Conservation (phyloP, 2,888 invertebrate species). For the Trissonchulus sp. region DNA sequence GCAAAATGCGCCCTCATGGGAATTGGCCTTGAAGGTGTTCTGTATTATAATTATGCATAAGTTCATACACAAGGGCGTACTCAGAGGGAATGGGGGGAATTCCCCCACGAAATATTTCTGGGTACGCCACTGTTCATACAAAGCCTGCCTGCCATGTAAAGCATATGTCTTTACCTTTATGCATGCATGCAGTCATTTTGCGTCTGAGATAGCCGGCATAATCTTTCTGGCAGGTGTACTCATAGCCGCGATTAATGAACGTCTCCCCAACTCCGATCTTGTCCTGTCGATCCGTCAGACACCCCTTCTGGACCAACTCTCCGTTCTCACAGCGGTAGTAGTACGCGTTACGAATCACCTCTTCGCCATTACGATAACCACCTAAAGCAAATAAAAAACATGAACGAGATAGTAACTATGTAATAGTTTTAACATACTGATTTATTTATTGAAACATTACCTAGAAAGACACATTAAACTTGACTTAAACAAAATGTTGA, state of each 20-base stretch:
- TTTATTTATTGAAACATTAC: neutral
- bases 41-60: too few relatives aligned
- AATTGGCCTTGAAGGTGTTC: too few relatives aligned
- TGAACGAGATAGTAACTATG: neutral
- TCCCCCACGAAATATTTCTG: too few relatives aligned
- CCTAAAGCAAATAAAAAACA: neutral
- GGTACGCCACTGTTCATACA: too few relatives aligned
- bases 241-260: neutral
- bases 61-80: too few relatives aligned
- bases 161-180: neutral
- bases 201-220: neutral
- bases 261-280: neutral
- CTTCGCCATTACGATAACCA: neutral
- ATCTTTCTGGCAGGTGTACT: neutral
- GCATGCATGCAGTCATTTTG: neutral
- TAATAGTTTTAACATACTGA: slow-evolving; percentile 2
- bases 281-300: neutral
- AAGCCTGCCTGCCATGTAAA: too few relatives aligned
- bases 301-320: neutral
- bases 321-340: neutral
- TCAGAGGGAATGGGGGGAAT: too few relatives aligned
- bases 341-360: neutral
- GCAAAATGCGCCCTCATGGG: too few relatives aligned
- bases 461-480: too few relatives aligned
- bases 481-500: too few relatives aligned